phyloP scores from a whole-genome alignment of 2,797 vertebrate genomes.

The Rallus crepitans region DNA sequence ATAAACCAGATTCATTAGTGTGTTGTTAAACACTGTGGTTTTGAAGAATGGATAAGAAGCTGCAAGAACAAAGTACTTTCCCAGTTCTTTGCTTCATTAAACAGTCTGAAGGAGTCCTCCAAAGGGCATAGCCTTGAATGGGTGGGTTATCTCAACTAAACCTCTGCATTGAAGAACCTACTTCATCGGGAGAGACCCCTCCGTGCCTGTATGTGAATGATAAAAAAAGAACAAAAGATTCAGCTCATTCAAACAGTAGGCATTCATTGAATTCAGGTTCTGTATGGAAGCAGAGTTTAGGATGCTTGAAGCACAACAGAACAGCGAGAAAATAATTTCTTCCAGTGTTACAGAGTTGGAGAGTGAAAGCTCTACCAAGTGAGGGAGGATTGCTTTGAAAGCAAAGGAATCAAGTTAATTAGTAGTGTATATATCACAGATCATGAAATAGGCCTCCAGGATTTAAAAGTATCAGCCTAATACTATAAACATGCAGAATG shows the following conservation, averaged over 20 bases:
- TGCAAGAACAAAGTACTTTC: conserved; percentile 72
- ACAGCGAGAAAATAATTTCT: conserved; percentile 50
- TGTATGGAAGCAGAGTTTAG: conserved; percentile 5
- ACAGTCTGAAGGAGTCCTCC: conserved; percentile 70
- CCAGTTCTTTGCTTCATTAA: conserved; percentile 75
- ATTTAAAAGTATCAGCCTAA: neutral
- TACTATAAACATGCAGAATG: neutral
- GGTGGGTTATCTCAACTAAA: conserved; percentile 76
- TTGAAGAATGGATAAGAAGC: conserved; percentile 48
- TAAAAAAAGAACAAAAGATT: conserved; percentile 73
- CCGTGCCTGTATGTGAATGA: conserved; percentile 46
- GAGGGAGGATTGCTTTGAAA: conserved; percentile 28
- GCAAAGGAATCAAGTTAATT: conserved; percentile 59
- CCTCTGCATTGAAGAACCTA: conserved; percentile 38
- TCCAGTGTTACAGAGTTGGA: neutral
- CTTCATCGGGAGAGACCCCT: conserved; percentile 48
- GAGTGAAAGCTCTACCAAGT: neutral
- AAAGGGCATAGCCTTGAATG: conserved; percentile 69
- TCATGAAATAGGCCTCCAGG: neutral
- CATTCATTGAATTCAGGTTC: conserved; percentile 30
- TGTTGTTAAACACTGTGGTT: conserved; percentile 51
- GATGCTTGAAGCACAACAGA: conserved; percentile 48
- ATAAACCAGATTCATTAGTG: conserved; percentile 8
- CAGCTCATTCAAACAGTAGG: conserved; percentile 33
- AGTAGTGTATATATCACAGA: neutral